phyloP scores from a whole-genome alignment of 1,140 invertebrate genomes.

The Rhynchophorus ferrugineus region DNA sequence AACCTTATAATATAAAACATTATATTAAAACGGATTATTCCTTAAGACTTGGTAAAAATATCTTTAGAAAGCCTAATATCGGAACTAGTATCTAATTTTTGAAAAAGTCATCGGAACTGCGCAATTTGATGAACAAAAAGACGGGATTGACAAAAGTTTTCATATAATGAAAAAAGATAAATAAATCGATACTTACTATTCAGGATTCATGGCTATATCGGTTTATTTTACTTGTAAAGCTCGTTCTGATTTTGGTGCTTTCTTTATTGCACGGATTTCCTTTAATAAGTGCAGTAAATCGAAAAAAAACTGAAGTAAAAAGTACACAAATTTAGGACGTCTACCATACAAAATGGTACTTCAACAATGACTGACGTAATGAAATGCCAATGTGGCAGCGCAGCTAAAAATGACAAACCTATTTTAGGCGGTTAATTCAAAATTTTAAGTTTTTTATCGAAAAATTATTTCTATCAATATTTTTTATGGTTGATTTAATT shows the following conservation, averaged over 20 bases:
- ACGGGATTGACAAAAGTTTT: slow-evolving; percentile 20
- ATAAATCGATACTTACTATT: slow-evolving; percentile 41
- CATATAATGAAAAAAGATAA: slow-evolving; percentile 23
- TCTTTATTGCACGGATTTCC: slow-evolving; percentile 16
- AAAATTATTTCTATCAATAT: no score
- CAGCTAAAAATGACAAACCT: neutral
- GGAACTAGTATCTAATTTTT: slow-evolving; percentile 5
- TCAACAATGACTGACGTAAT: slow-evolving; percentile 15
- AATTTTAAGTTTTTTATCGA: no score
- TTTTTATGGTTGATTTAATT: no score
- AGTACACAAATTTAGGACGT: slow-evolving; percentile 21
- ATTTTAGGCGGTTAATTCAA: no score
- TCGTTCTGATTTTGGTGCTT: neutral
- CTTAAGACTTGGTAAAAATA: neutral
- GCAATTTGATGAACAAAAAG: slow-evolving; percentile 26
- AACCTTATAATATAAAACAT: no score
- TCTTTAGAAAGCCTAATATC: slow-evolving; percentile 3
- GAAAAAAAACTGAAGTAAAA: slow-evolving; percentile 13
- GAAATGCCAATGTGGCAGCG: slow-evolving; percentile 22
- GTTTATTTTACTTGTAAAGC: slow-evolving; percentile 2
- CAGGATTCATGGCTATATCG: slow-evolving; percentile 37
- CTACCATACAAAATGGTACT: slow-evolving; percentile 11
- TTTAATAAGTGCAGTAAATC: slow-evolving; percentile 3
- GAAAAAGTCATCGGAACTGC: slow-evolving; percentile 22
- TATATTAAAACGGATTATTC: neutral